phyloP scores from a whole-genome alignment of 2,113 vertebrate genomes.

The Acanthisitta chloris region DNA sequence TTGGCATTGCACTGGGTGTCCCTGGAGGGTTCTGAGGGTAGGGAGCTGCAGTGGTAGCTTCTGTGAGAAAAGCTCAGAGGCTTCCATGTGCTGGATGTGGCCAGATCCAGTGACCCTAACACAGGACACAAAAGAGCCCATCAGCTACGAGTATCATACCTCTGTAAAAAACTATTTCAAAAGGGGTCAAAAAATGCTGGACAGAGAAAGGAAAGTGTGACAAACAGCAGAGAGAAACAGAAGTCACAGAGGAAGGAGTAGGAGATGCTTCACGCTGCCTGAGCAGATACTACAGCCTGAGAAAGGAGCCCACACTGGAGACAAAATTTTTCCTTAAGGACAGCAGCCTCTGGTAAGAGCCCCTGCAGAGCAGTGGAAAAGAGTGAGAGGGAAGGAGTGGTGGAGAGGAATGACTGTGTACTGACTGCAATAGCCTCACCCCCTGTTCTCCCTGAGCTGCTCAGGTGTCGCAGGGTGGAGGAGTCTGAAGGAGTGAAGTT shows the following conservation, averaged over 20 bases:
- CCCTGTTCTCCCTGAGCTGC: accelerated
- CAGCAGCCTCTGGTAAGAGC: background rate
- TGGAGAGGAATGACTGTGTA: accelerated
- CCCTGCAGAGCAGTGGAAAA: background rate
- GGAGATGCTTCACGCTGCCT: background rate
- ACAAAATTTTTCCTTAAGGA: background rate
- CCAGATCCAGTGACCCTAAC: background rate
- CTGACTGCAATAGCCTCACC: background rate
- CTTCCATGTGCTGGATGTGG: background rate
- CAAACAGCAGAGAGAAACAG: background rate
- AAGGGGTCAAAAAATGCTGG: background rate
- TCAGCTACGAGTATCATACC: accelerated
- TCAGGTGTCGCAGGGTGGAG: background rate
- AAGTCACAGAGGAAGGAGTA: background rate
- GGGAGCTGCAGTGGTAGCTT: background rate
- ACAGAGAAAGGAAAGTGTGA: background rate
- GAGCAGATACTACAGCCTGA: background rate
- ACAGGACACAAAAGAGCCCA: background rate
- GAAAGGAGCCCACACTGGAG: background rate
- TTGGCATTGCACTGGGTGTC: background rate
- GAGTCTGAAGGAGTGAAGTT: background rate
- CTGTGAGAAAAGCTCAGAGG: background rate
- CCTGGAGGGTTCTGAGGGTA: background rate
- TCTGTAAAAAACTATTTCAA: background rate
- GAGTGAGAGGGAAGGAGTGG: background rate